These are phyloP conservation scores for Cryptomyrus ogoouensis DNA, from an alignment of 2,113 vertebrate genomes.

Conservation along the genomic window DNA sequence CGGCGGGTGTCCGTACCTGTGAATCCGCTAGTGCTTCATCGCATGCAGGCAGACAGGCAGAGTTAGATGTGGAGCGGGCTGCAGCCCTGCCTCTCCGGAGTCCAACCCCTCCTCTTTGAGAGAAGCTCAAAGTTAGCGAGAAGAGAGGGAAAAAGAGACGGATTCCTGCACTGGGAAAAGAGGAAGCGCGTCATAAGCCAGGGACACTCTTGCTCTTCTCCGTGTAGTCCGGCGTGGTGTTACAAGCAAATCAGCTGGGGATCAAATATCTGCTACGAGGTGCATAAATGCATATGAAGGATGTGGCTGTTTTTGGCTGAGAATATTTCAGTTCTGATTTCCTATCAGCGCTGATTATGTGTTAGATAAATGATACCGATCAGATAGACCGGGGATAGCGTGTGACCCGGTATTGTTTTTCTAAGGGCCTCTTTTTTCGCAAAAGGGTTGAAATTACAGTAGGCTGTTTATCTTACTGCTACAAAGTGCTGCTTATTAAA, in stretches of 20 bases:
- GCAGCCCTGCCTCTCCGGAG: conserved; percentile 47
- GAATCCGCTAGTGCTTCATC: conserved; percentile 45
- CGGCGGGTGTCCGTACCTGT: conserved; percentile 53
- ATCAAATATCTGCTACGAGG: neutral
- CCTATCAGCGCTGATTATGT: neutral
- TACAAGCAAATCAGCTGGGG: neutral
- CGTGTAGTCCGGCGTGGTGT: conserved; percentile 50
- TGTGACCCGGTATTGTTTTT: neutral
- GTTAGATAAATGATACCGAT: neutral
- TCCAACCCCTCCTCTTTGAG: conserved; percentile 61
- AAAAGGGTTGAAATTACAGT: neutral
- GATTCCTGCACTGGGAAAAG: conserved; percentile 42
- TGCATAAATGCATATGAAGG: neutral
- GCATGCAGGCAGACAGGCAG: conserved; percentile 50
- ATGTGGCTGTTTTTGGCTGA: neutral
- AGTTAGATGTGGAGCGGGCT: conserved; percentile 49
- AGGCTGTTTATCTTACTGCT: neutral
- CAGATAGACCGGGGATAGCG: neutral
- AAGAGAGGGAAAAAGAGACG: conserved; percentile 35
- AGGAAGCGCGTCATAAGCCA: conserved; percentile 63
- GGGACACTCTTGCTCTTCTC: conserved; percentile 32
- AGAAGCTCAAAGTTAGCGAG: conserved; percentile 51
- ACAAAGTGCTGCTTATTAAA: neutral
- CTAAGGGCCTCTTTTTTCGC: neutral
- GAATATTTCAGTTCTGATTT: neutral